Evolutionary conservation across 2,797 vertebrate genomes (phyloP).

Genomic region (Cetoscarus ocellatus): DNA sequence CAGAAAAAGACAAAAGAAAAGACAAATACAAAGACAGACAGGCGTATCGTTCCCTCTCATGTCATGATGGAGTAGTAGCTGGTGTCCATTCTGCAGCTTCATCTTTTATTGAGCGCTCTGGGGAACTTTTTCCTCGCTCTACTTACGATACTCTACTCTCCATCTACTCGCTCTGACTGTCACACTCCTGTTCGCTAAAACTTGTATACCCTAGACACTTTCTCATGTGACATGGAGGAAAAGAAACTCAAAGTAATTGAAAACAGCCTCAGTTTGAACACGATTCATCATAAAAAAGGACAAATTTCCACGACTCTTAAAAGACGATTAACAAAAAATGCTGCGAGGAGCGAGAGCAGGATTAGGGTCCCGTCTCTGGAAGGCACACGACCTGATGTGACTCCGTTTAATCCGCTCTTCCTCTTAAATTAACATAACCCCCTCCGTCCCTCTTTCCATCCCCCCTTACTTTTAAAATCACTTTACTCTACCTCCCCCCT

Average conservation of each 20-base stretch:
- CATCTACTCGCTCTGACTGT: slow-evolving; percentile 10
- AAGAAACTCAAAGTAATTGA: neutral
- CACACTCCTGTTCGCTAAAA: slow-evolving; percentile 1
- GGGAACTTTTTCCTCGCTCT: slow-evolving; percentile 48
- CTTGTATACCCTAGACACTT: neutral
- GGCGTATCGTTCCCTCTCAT: slow-evolving; percentile 12
- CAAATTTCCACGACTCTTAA: neutral
- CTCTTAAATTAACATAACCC: slow-evolving; percentile 58
- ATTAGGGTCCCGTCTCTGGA: slow-evolving; percentile 51
- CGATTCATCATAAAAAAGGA: neutral
- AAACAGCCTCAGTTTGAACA: neutral
- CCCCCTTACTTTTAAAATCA: slow-evolving; percentile 20
- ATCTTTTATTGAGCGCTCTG: slow-evolving; percentile 64
- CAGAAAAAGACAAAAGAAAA: neutral
- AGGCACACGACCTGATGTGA: slow-evolving; percentile 53
- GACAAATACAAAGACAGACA: slow-evolving; percentile 1
- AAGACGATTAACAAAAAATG: neutral
- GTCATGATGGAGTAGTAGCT: slow-evolving; percentile 35
- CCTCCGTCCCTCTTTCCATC: slow-evolving; percentile 20
- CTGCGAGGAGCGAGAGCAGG: slow-evolving; percentile 25
- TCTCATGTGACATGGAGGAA: neutral
- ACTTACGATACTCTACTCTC: slow-evolving; percentile 37
- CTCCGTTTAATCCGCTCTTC: slow-evolving; percentile 50
- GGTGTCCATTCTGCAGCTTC: slow-evolving; percentile 61
- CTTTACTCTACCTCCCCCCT: slow-evolving; percentile 4